Conservation (phyloP, 2,113 vertebrate species). For the Pica pica region DNA sequence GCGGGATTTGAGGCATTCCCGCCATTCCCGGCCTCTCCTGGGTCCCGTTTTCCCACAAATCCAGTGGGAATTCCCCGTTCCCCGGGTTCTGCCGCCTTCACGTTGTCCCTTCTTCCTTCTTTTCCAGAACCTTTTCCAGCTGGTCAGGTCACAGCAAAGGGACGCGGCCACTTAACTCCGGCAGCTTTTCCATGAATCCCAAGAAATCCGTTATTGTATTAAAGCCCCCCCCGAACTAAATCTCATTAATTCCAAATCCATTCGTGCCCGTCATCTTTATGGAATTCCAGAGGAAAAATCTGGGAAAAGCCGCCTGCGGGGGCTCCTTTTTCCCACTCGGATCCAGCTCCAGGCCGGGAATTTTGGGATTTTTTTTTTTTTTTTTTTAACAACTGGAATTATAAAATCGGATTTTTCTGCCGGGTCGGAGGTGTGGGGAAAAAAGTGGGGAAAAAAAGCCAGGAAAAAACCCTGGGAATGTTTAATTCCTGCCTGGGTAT, state of each 20-base stretch:
- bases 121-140: constrained; percentile 94
- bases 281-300: not conserved
- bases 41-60: rapidly evolving
- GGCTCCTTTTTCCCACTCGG: not conserved
- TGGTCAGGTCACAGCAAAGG: constrained; percentile 88
- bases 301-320: not conserved
- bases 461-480: not conserved
- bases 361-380: not conserved
- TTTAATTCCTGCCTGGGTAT: not conserved
- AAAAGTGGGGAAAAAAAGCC: rapidly evolving
- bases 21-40: not conserved
- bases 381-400: not conserved
- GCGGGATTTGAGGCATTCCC: not conserved
- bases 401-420: not conserved
- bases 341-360: not conserved
- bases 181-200: not conserved
- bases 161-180: constrained; percentile 77
- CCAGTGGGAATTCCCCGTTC: rapidly evolving
- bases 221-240: constrained; percentile 48
- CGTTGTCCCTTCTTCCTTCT: not conserved
- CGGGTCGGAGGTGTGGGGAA: not conserved
- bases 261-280: constrained; percentile 38
- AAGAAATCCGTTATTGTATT: not conserved
- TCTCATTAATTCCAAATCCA: constrained; percentile 48
- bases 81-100: rapidly evolving